Evolutionary conservation across 1,140 invertebrate genomes (phyloP).

Genomic region (Coboldia fuscipes): DNA sequence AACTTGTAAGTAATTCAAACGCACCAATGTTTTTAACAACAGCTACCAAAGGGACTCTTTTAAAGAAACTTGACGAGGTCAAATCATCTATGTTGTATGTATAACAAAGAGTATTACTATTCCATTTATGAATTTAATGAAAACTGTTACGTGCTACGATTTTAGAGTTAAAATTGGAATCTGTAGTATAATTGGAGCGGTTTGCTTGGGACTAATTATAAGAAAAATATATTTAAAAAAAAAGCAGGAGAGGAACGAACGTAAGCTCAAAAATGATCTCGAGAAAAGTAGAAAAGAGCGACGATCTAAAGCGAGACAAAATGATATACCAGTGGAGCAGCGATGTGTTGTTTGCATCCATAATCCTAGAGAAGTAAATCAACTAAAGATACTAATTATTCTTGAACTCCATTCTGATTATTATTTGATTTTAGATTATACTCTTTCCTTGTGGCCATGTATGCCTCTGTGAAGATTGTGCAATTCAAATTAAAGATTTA

Average conservation of each 20-base stretch:
- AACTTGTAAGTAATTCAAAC: constrained; percentile 40
- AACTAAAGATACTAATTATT: constrained; percentile 1
- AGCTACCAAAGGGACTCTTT: constrained; percentile 36
- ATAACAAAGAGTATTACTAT: neutral
- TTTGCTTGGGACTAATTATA: constrained; percentile 36
- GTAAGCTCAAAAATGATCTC: constrained; percentile 31
- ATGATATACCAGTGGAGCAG: constrained; percentile 37
- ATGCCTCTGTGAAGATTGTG: constrained; percentile 62
- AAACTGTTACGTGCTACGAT: neutral
- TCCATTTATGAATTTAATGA: neutral
- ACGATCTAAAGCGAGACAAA: constrained; percentile 33
- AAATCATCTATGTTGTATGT: constrained; percentile 21
- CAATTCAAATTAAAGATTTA: constrained; percentile 33
- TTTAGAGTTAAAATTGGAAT: constrained; percentile 23
- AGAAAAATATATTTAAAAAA: constrained; percentile 32
- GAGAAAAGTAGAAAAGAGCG: constrained; percentile 37
- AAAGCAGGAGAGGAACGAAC: constrained; percentile 29
- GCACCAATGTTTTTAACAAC: constrained; percentile 54
- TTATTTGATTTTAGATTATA: constrained; percentile 35
- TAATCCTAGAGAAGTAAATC: constrained; percentile 43
- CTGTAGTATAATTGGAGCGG: constrained; percentile 39
- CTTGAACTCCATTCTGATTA: neutral
- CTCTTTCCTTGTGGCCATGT: constrained; percentile 64
- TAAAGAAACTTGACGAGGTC: constrained; percentile 42
- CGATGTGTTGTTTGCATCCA: constrained; percentile 53